Conservation (phyloP, 2,113 vertebrate species). For the Lampris megalopsis region DNA sequence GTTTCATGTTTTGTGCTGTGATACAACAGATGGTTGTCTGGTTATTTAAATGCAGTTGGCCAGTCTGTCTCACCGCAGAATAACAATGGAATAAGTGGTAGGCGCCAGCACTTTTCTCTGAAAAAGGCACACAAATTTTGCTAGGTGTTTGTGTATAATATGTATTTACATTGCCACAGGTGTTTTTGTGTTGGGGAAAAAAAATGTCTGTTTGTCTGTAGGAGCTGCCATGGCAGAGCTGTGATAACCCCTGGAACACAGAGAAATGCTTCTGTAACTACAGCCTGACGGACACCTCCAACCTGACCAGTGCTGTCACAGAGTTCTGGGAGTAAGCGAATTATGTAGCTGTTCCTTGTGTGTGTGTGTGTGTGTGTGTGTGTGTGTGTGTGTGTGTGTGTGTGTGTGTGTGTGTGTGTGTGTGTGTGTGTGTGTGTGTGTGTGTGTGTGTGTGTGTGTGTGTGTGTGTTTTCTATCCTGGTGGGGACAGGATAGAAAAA, state of each 20-base stretch:
- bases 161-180: not conserved
- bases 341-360: not conserved
- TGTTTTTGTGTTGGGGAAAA: not conserved
- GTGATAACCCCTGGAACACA: slow-evolving; percentile 90
- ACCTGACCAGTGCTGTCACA: slow-evolving; percentile 89
- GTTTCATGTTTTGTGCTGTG: too few species aligned
- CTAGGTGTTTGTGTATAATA: not conserved
- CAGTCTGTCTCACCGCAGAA: too few species aligned
- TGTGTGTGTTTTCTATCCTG: slow-evolving; percentile 47
- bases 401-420: not conserved
- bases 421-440: not conserved
- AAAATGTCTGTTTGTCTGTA: slow-evolving; percentile 42
- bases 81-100: too few species aligned
- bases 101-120: not conserved
- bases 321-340: slow-evolving; percentile 92
- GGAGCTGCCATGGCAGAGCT: slow-evolving; percentile 91
- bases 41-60: too few species aligned
- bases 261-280: slow-evolving; percentile 91
- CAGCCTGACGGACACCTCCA: slow-evolving; percentile 88
- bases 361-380: not conserved
- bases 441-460: slow-evolving; percentile 4
- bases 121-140: not conserved
- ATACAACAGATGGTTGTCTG: too few species aligned
- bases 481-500: too few species aligned
- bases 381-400: not conserved